A percentile compares a stretch with the other conserved stretches of the same genome.
Evolutionary conservation across 2,888 invertebrate species (phyloP).

Genomic region (Agonopterix subpropinquella): DNA sequence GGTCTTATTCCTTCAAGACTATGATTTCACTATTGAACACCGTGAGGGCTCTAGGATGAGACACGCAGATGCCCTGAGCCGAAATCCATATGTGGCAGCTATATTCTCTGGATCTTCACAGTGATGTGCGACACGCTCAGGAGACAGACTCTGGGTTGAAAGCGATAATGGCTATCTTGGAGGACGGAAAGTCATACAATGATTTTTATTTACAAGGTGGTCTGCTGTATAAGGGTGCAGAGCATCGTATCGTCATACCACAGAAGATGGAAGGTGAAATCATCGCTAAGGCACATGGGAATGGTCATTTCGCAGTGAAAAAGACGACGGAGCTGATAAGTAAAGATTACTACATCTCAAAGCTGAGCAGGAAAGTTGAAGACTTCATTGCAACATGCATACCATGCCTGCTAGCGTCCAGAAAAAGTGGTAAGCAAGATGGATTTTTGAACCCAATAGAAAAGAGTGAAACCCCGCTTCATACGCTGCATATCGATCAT

Average conservation of each 20-base stretch:
- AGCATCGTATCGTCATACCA: constrained; percentile 22
- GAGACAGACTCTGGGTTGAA: constrained; percentile 6
- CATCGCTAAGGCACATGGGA: too few relatives aligned
- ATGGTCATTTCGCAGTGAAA: too few relatives aligned
- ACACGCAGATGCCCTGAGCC: constrained; percentile 14
- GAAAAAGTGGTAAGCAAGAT: constrained; percentile 23
- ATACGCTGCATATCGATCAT: too few relatives aligned
- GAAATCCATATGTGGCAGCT: constrained; percentile 7
- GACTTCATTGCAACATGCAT: constrained; percentile 6
- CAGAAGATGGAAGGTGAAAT: constrained; percentile 28
- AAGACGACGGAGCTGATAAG: too few relatives aligned
- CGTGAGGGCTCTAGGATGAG: constrained; percentile 10
- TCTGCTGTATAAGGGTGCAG: constrained; percentile 6
- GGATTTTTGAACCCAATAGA: constrained; percentile 25
- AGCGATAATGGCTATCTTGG: constrained; percentile 1
- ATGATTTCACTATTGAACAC: neutral
- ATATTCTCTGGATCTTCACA: neutral
- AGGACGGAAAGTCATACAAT: constrained; percentile 5
- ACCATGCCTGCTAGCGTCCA: too few relatives aligned
- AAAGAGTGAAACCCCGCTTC: too few relatives aligned
- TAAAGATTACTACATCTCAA: constrained; percentile 22
- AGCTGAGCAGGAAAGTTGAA: constrained; percentile 6
- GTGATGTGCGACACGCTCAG: constrained; percentile 7
- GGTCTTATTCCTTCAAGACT: too few relatives aligned
- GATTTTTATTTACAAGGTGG: constrained; percentile 8